Conservation (phyloP, 2,113 vertebrate genomes). For the Nycticebus coucang region DNA sequence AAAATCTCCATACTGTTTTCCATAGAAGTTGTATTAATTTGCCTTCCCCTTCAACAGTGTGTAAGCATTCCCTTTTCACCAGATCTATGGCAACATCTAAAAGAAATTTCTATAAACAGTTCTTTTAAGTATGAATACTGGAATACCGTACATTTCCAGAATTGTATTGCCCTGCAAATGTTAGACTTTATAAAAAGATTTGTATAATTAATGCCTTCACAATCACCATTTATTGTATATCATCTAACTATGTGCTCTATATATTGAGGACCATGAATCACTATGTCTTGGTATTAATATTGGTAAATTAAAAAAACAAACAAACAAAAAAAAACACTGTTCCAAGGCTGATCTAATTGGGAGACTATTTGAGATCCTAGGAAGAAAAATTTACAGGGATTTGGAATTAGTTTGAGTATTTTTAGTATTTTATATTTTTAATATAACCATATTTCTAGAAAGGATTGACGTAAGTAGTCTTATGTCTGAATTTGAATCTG, state of each 20-base stretch:
- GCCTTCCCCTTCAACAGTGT: no score
- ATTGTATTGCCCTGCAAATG: neutral
- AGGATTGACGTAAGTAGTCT: constrained; percentile 73
- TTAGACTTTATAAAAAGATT: neutral
- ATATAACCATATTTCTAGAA: constrained; percentile 71
- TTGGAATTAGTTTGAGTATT: constrained; percentile 64
- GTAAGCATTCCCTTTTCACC: no score
- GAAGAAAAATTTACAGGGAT: constrained; percentile 57
- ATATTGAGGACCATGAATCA: neutral
- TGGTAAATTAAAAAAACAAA: constrained; percentile 35
- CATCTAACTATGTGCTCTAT: neutral
- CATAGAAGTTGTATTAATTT: no score
- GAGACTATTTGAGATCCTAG: neutral
- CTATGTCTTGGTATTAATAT: neutral
- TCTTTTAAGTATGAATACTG: neutral
- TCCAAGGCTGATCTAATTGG: neutral
- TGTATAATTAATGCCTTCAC: neutral
- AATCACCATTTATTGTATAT: neutral
- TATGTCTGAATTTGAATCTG: constrained; percentile 71
- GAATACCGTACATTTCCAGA: neutral
- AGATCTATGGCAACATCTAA: neutral
- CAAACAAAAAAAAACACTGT: neutral
- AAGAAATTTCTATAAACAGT: constrained; percentile 20
- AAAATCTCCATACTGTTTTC: no score
- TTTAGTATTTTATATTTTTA: no score